phyloP scores from a whole-genome alignment of 2,113 vertebrate genomes.

The Toxostoma redivivum region DNA sequence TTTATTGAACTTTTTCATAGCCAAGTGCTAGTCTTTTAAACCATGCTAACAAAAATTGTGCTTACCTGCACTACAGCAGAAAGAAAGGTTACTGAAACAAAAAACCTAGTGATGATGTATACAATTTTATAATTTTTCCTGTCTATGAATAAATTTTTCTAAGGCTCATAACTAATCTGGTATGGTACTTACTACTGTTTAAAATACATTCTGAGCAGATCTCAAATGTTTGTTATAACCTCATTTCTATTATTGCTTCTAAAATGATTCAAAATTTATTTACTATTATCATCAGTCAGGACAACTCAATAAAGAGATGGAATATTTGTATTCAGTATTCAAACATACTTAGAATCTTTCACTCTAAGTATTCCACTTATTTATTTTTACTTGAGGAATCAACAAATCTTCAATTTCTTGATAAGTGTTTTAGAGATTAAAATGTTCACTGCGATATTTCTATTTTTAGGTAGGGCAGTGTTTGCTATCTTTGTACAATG shows the following conservation, averaged over 20 bases:
- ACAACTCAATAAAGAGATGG: neutral
- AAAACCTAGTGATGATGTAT: neutral
- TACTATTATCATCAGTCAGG: neutral
- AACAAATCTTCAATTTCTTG: neutral
- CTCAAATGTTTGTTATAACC: neutral
- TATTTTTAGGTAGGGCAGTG: neutral
- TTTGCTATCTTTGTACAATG: neutral
- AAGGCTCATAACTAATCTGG: neutral
- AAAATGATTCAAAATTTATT: neutral
- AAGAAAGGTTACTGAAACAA: neutral
- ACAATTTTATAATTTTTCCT: neutral
- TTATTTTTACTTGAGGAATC: neutral
- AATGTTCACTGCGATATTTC: neutral
- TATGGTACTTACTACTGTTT: neutral
- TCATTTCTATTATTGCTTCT: neutral
- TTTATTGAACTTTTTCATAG: constrained; percentile 83
- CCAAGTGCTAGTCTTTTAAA: constrained; percentile 73
- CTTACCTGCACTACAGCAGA: neutral
- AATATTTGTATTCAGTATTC: neutral
- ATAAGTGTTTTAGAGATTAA: neutral
- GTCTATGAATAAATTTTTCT: neutral
- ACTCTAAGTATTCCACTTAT: neutral
- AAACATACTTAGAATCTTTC: neutral
- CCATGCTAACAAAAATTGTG: constrained; percentile 40
- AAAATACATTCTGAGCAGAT: neutral